Evolutionary conservation across 2,888 invertebrate species (phyloP).

Genomic region (Drosophila testacea): DNA sequence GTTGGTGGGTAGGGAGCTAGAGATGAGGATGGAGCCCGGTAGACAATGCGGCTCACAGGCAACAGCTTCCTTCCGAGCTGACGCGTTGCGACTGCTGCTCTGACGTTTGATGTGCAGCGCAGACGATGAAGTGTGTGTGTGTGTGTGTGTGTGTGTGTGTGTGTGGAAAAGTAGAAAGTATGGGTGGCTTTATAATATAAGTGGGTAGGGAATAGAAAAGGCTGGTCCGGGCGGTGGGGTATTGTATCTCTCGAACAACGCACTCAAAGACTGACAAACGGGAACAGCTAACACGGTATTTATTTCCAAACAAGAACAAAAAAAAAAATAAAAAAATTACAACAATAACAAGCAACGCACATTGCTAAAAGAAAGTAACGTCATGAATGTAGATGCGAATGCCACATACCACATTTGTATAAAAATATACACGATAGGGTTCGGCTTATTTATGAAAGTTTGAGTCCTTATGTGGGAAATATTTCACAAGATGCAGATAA

Average conservation of each 20-base stretch:
- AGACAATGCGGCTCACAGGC: constrained; percentile 58
- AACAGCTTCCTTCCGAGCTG: constrained; percentile 79
- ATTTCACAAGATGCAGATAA: too few species aligned
- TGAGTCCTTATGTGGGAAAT: too few species aligned
- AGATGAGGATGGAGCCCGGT: constrained; percentile 1
- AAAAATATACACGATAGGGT: not conserved
- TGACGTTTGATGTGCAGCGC: constrained; percentile 62
- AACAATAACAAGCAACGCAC: constrained; percentile 14
- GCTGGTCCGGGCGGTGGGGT: not conserved
- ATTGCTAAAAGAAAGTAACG: constrained; percentile 32
- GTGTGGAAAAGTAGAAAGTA: not conserved
- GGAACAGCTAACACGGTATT: constrained; percentile 65
- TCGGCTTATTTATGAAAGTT: too few species aligned
- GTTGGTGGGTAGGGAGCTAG: not conserved
- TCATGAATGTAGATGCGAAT: constrained; percentile 26
- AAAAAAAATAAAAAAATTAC: constrained; percentile 22
- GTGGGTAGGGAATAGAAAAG: not conserved
- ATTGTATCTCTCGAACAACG: constrained; percentile 40
- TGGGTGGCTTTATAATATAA: not conserved
- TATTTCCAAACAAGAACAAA: constrained; percentile 67
- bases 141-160: not conserved
- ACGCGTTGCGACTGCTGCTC: constrained; percentile 50
- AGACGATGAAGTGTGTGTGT: constrained; percentile 23
- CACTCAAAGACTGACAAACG: constrained; percentile 42
- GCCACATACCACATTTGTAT: constrained; percentile 19